A percentile compares a stretch with the other conserved stretches of the same genome.
Conservation (phyloP, 2,888 invertebrate genomes). For the Sphecodes monilicornis region DNA sequence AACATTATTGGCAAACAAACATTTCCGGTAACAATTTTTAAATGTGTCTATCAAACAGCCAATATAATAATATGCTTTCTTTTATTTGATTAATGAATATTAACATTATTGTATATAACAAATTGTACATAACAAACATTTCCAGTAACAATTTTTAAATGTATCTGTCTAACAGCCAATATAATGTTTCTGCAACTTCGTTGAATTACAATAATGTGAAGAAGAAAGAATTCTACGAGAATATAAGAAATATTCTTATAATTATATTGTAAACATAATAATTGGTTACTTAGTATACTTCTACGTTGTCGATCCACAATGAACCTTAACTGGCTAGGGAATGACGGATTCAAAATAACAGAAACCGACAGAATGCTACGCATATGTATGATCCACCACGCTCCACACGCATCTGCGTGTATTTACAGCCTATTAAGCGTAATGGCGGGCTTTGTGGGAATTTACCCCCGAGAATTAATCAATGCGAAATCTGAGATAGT, state of each 20-base stretch:
- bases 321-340: too few species aligned
- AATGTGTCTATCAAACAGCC: not conserved
- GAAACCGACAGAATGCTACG: conserved; percentile 24
- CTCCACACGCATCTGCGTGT: conserved; percentile 63
- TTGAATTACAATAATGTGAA: not conserved
- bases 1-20: too few species aligned
- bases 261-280: not conserved
- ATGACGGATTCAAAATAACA: conserved; percentile 20
- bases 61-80: too few species aligned
- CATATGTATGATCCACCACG: conserved; percentile 56
- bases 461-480: conserved; percentile 64
- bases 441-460: conserved; percentile 63
- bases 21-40: too few species aligned
- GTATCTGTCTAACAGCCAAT: not conserved
- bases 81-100: too few species aligned
- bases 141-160: too few species aligned
- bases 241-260: not conserved
- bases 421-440: conserved; percentile 64
- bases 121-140: too few species aligned
- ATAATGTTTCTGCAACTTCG: not conserved
- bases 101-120: too few species aligned
- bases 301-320: not conserved
- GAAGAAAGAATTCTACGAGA: not conserved
- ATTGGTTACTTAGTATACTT: not conserved
- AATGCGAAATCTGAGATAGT: conserved; percentile 57